These are phyloP conservation scores for Apogon hyalosoma DNA, from an alignment of 2,797 vertebrate genomes.

Conservation along the genomic window DNA sequence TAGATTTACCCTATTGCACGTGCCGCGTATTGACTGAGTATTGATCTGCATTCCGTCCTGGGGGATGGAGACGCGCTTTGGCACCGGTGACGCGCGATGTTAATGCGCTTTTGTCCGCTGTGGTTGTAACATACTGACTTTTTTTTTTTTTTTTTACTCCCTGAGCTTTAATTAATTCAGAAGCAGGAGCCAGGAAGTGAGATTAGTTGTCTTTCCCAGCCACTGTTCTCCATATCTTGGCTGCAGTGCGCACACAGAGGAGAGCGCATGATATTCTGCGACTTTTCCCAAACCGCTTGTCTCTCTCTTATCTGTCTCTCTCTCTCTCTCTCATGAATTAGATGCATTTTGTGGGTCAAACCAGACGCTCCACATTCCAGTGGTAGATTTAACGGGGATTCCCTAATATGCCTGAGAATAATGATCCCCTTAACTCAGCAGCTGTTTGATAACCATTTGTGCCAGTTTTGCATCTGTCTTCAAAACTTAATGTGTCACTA, in stretches of 20 bases:
- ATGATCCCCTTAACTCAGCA: conserved; percentile 13
- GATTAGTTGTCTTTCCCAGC: no score
- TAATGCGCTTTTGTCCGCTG: conserved; percentile 32
- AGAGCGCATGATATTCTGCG: no score
- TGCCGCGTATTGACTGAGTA: conserved; percentile 52
- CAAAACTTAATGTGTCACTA: not conserved
- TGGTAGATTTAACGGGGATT: conserved; percentile 11
- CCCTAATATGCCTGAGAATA: conserved; percentile 16
- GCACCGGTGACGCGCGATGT: conserved; percentile 26
- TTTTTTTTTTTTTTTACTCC: not conserved
- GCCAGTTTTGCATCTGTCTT: conserved; percentile 21
- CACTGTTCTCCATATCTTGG: no score
- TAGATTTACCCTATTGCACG: conserved; percentile 42
- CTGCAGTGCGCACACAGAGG: no score
- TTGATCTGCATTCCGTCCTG: conserved; percentile 17
- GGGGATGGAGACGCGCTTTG: conserved; percentile 29
- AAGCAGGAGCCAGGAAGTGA: not conserved
- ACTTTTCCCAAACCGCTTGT: not conserved
- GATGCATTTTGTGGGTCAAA: conserved; percentile 19
- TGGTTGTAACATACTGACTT: not conserved
- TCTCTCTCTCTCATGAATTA: not conserved
- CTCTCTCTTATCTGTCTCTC: not conserved
- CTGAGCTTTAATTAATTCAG: not conserved
- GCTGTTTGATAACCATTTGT: conserved; percentile 20
- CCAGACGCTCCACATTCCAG: conserved; percentile 24